Evolutionary conservation across 1,140 invertebrate genomes (phyloP).

Genomic region (Cataglyphis hispanica): DNA sequence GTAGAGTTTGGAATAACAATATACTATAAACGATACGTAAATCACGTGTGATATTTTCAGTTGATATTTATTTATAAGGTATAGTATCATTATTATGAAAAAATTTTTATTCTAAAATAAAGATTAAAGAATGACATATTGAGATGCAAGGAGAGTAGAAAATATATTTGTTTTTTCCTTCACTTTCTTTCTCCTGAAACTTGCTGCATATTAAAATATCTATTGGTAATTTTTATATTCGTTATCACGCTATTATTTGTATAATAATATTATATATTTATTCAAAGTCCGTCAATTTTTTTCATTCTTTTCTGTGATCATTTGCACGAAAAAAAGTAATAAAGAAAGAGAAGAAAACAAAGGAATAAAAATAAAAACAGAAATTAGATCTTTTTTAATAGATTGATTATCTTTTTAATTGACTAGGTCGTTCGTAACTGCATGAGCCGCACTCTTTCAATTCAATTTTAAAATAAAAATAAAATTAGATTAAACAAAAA

Average conservation of each 20-base stretch:
- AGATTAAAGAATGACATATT: not conserved
- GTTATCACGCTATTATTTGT: slow-evolving; percentile 6
- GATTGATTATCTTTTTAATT: slow-evolving; percentile 80
- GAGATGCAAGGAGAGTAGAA: not conserved
- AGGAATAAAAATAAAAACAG: not conserved
- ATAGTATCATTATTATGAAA: too few relatives aligned
- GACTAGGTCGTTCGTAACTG: slow-evolving; percentile 74
- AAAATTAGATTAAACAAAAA: slow-evolving; percentile 45
- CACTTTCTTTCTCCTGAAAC: not conserved
- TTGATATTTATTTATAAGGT: too few relatives aligned
- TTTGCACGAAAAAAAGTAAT: slow-evolving; percentile 15
- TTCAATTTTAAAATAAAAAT: slow-evolving; percentile 67
- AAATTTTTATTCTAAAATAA: too few relatives aligned
- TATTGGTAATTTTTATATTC: not conserved
- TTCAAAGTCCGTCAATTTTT: not conserved
- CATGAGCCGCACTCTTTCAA: slow-evolving; percentile 64
- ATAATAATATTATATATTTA: not conserved
- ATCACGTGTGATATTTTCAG: too few relatives aligned
- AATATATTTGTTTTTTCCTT: not conserved
- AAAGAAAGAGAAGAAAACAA: not conserved
- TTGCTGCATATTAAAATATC: slow-evolving; percentile 9
- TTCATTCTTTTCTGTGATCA: not conserved
- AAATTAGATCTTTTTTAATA: slow-evolving; percentile 76
- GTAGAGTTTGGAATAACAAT: not conserved
- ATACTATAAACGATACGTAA: too few relatives aligned